phyloP scores from a whole-genome alignment of 2,888 invertebrate species.

The Mermis nigrescens region DNA sequence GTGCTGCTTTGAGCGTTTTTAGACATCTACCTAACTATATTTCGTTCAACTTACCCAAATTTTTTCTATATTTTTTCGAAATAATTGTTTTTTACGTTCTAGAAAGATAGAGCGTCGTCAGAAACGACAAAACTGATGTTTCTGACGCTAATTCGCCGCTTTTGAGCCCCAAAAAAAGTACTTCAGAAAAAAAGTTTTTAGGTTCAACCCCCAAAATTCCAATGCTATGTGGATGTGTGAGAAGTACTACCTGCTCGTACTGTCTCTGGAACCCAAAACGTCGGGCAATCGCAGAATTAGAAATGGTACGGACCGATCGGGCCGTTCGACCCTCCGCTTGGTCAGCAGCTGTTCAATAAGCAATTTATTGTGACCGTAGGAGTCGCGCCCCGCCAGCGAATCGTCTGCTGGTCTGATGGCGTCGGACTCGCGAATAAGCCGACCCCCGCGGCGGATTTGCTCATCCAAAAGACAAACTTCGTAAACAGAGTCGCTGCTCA shows the following conservation, averaged over 20 bases:
- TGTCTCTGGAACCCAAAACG: conserved; percentile 37
- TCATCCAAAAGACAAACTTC: conserved; percentile 32
- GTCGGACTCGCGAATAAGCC: conserved; percentile 30
- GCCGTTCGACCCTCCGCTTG: conserved; percentile 18
- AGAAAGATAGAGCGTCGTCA: too few species aligned
- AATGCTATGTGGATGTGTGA: too few species aligned
- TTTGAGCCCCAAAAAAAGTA: too few species aligned
- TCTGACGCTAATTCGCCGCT: too few species aligned
- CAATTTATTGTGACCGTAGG: conserved; percentile 36
- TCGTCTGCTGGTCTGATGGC: conserved; percentile 31
- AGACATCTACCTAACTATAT: too few species aligned
- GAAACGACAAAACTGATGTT: too few species aligned
- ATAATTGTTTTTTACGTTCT: too few species aligned
- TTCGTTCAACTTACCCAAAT: too few species aligned
- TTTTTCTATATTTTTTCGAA: too few species aligned
- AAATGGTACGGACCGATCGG: conserved; percentile 27
- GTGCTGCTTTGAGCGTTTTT: too few species aligned
- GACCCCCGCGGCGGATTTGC: neutral
- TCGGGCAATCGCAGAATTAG: conserved; percentile 36
- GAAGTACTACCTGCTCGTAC: conserved; percentile 36
- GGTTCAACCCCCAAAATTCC: too few species aligned
- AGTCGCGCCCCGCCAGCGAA: conserved; percentile 28
- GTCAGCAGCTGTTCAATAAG: conserved; percentile 34
- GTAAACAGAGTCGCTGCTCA: conserved; percentile 38
- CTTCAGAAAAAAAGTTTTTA: too few species aligned